Conservation (phyloP, 53 echinoderm and acorn worm genomes). For the Mesocentrotus franciscanus region DNA sequence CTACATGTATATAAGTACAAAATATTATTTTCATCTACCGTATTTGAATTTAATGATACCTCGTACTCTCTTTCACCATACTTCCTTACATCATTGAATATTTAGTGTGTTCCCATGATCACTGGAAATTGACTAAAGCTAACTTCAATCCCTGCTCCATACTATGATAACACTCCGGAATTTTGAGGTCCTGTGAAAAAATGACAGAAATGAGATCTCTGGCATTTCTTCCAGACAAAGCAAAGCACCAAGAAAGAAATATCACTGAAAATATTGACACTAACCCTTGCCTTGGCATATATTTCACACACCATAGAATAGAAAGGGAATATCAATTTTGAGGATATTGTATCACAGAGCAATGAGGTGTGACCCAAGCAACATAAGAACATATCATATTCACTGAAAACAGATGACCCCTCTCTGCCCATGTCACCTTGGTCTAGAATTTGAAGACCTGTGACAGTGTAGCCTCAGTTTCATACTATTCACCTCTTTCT, state of each 20-base stretch:
- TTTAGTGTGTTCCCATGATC: too few species aligned
- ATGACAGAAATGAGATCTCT: neutral
- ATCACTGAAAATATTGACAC: constrained; percentile 3
- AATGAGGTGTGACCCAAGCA: neutral
- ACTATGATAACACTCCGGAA: neutral
- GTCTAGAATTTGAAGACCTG: neutral
- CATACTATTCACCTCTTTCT: neutral
- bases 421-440: neutral
- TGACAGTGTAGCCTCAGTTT: neutral
- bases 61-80: too few species aligned
- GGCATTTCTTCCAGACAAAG: neutral
- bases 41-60: too few species aligned
- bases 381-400: constrained; percentile 9
- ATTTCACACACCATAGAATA: neutral
- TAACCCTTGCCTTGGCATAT: neutral
- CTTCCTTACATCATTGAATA: too few species aligned
- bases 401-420: neutral
- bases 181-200: neutral
- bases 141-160: neutral
- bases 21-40: too few species aligned
- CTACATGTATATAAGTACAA: too few species aligned
- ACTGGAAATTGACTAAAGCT: too few species aligned
- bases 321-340: neutral
- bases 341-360: neutral
- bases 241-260: neutral